These are phyloP conservation scores for Talpa occidentalis DNA, from an alignment of 2,113 vertebrate genomes.

Conservation along the genomic window DNA sequence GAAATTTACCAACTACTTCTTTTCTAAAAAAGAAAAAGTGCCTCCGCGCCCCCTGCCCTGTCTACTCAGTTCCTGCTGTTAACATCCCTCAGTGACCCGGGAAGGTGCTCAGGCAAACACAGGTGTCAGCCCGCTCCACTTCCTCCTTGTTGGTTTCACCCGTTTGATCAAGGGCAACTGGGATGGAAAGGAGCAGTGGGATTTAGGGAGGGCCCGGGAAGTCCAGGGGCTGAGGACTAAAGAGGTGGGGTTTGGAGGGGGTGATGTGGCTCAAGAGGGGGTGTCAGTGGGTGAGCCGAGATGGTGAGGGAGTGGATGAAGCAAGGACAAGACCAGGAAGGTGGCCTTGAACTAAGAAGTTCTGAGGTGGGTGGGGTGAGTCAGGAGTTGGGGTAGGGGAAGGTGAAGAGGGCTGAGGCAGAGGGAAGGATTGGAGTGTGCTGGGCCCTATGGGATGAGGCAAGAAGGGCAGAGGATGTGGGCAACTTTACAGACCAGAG, in stretches of 20 bases:
- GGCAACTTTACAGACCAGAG: background rate
- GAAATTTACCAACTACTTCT: background rate
- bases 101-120: background rate
- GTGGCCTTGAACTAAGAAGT: background rate
- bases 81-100: background rate
- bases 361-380: no score
- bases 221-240: background rate
- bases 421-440: background rate
- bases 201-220: background rate
- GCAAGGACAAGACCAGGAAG: no score
- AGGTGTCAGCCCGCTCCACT: background rate
- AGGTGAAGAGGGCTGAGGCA: background rate
- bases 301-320: background rate
- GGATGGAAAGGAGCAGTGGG: background rate
- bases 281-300: background rate
- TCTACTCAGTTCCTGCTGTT: background rate
- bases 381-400: background rate
- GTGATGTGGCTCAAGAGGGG: background rate
- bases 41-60: rapidly evolving
- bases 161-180: no score
- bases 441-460: no score
- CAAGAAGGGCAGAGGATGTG: no score
- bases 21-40: background rate
- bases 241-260: no score
- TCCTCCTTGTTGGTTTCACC: no score